Evolutionary conservation across 2,113 vertebrate genomes (phyloP), one percentile per base, ranked within the genome.

Genomic region (Festucalex cinctus): DNA sequence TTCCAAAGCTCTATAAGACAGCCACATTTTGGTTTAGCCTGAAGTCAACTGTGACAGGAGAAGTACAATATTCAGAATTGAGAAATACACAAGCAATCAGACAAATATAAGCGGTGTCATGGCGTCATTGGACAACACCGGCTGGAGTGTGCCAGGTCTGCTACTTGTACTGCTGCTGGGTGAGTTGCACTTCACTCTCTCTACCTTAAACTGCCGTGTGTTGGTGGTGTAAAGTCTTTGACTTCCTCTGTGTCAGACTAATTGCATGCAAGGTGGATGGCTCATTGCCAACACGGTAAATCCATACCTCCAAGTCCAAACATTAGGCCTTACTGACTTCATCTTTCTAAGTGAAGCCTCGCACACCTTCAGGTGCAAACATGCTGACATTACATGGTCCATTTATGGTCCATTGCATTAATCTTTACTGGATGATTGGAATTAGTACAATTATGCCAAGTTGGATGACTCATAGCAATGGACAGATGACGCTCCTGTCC

Each of bases 121-220:
- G 87, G 88, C 85, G 82, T 79, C 84, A 73, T 66, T 74, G 82
- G 84, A 86, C 79, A 76, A 76, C 71, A 56, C 58, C 28, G 73
- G 82, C 83, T 83, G 68, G 13, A 83, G 79, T 71, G 78, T 37
- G 83, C 80, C 83, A 62, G 85, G 83, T 61, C 73, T 90, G 63
- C 71, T 53, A 77, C 58, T 88, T 72, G 70, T 65, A 16, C 65
- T 90, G 77, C 83, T 88, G 77, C 83, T 90, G 0, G 87, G 88
- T 90, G 84, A 88, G 88, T 86, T 74, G 28, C 19, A 77, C 74
- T 81, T 63, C 66, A 58, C 24, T 70, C 61, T 66, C 4, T 66
- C 5, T 71, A 48, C 37, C 63, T 78, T 35, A 6, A 32, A 17
- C 3, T 32, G 6, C 46, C 26, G 41, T 53, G 49, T 59, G 19